phyloP scores from a whole-genome alignment of 1,140 invertebrate species.

The Propsilocerus akamusi region DNA sequence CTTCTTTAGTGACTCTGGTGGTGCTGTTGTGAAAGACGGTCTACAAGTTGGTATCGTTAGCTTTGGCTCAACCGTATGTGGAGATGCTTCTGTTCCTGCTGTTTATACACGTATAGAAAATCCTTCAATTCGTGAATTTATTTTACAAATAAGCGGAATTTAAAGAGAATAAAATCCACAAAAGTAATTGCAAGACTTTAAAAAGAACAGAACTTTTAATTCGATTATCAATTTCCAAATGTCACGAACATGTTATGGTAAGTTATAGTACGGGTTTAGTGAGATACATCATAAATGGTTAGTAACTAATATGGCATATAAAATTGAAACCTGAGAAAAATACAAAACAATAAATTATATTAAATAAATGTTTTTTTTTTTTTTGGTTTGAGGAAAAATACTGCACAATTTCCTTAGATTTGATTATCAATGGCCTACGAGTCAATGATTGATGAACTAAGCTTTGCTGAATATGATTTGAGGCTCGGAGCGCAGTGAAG shows the following conservation, averaged over 20 bases:
- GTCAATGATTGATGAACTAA: not conserved
- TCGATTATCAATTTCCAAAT: not conserved
- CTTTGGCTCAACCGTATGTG: not conserved
- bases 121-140: not conserved
- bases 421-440: not conserved
- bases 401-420: not conserved
- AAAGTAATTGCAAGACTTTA: not conserved
- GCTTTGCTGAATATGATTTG: slow-evolving; percentile 17
- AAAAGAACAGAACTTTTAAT: not conserved
- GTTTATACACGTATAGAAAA: not conserved
- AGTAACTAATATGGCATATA: not conserved
- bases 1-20: not conserved
- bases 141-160: not conserved
- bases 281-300: not conserved
- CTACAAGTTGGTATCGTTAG: not conserved
- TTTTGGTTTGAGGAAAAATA: not conserved
- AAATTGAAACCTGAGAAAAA: not conserved
- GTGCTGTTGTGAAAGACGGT: not conserved
- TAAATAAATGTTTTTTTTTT: not conserved
- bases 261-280: not conserved
- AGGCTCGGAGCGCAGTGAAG: slow-evolving; percentile 22
- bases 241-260: not conserved
- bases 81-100: not conserved
- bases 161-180: not conserved
- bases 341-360: not conserved